Evolutionary conservation across 2,113 vertebrate species (phyloP), one percentile per base, ranked within the genome.

Genomic region (Limanda limanda): DNA sequence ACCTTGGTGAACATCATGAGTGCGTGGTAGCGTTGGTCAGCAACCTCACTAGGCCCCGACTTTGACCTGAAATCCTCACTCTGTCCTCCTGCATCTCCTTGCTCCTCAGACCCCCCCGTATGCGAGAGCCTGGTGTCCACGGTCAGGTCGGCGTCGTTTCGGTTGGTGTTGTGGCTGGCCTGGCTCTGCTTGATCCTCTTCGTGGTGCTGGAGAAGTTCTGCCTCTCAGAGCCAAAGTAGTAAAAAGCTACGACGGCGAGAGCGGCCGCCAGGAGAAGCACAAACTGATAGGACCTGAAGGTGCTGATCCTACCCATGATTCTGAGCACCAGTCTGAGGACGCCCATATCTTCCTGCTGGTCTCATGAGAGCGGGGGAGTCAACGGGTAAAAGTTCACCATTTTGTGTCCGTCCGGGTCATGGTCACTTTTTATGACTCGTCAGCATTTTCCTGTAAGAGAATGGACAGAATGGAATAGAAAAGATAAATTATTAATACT

Each of bases 1-100:
- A 97, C 95, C 86, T 96, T 96, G 68, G 97, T 98, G 91, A 99
- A 98, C 97, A 99, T 97, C 95, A 97, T 93, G 55, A 98, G 95
- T 24, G 93, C 90, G 51, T 97, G 96, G 85, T 95, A 95, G 71
- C 78, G 93, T 78, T 87, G 91, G 42, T 82, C 72, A 1, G 12
- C 55, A 1, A 47, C 11, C 4, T 57, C 40, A 0, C 14, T 2
- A 14, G 73, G 52, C 1, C 1, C 60, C 18, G 31, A 85, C 47
- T 57, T 73, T 25, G 42, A 20, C 12, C 25, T 18, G 4, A 56
- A 70, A 12, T 21, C 17, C 4, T 63, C 54, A 2, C 45, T 24
- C 4, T 67, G 82, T 48, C 21, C 76, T 14, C 0, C 75, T 1
- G 8, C 40, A 0, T 68, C 76, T 52, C 54, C 78, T 45, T 70